Percentiles rank a stretch among this genome's conserved stretches.
phyloP scores from a whole-genome alignment of 2,888 invertebrate species.

The Acanthoscelides obtectus region DNA sequence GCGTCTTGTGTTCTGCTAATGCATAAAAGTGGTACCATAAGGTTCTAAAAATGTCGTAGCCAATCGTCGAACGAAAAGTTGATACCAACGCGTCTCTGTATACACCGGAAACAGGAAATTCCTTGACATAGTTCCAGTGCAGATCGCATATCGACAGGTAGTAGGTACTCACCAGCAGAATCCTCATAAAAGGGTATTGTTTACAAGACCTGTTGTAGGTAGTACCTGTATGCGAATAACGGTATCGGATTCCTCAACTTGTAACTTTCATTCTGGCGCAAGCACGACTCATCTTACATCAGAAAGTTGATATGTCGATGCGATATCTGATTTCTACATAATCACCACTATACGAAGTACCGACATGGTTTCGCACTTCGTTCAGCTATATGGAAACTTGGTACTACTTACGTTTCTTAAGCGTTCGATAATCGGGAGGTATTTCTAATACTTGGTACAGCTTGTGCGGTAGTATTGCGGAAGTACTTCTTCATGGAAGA shows the following conservation, averaged over 20 bases:
- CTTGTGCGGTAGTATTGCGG: too few relatives aligned
- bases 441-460: too few relatives aligned
- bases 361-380: neutral
- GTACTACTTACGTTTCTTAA: neutral
- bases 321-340: neutral
- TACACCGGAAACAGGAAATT: neutral
- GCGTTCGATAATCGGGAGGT: too few relatives aligned
- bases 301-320: neutral
- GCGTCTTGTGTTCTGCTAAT: too few relatives aligned
- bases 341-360: neutral
- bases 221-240: neutral
- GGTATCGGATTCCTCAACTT: neutral
- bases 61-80: too few relatives aligned
- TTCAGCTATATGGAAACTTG: neutral
- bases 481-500: too few relatives aligned
- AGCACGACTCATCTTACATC: neutral
- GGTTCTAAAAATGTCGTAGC: too few relatives aligned
- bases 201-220: neutral
- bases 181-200: neutral
- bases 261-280: neutral
- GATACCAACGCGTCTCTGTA: too few relatives aligned
- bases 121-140: neutral
- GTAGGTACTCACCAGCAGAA: neutral
- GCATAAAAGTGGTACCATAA: too few relatives aligned
- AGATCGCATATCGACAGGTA: neutral